Percentiles rank a stretch among this genome's conserved stretches.
Conservation (phyloP, 1,140 invertebrate species). For the Temnothorax curvispinosus region DNA sequence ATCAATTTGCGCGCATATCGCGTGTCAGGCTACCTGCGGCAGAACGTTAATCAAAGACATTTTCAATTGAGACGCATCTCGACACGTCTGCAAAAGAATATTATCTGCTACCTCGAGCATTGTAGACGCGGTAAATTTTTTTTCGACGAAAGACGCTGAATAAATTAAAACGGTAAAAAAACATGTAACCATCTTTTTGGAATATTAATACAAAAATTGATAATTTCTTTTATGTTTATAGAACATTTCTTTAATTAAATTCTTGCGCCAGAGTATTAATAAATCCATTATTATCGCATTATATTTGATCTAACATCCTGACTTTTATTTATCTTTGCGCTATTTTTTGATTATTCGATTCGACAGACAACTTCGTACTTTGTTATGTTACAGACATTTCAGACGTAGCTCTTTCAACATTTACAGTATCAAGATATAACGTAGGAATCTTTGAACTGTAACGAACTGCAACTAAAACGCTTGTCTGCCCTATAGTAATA, state of each 20-base stretch:
- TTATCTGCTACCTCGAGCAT: background rate
- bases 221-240: background rate
- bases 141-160: too few relatives aligned
- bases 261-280: background rate
- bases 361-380: background rate
- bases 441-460: slow-evolving; percentile 8
- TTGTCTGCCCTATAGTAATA: slow-evolving; percentile 21
- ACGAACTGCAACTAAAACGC: background rate
- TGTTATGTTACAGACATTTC: background rate
- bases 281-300: background rate
- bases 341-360: background rate
- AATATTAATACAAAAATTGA: background rate
- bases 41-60: slow-evolving; percentile 31
- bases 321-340: background rate
- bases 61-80: slow-evolving; percentile 35
- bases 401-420: background rate
- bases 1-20: slow-evolving; percentile 51
- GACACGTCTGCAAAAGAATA: slow-evolving; percentile 25
- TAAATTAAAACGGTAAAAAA: background rate
- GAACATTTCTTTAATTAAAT: background rate
- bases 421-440: background rate
- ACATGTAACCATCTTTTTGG: background rate
- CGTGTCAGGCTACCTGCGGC: slow-evolving; percentile 10
- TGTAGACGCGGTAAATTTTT: background rate
- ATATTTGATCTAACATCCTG: background rate